Evolutionary conservation across 1,140 invertebrate genomes (phyloP), one percentile per base, ranked within the genome.

Genomic region (Dendroctonus valens): DNA sequence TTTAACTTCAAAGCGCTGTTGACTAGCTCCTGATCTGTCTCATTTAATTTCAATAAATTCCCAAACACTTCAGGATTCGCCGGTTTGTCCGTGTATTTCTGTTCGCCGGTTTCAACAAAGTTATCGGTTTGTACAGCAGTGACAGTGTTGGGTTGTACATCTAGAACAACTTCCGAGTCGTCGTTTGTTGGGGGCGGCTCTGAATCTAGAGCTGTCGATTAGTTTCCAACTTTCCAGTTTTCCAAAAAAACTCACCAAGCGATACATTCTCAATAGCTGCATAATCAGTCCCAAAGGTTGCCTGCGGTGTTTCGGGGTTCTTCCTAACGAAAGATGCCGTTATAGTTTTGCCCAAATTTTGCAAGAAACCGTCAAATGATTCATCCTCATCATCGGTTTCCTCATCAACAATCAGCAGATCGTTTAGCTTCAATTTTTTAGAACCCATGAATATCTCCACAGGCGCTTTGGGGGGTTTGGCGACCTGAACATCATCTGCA

Each of bases 341-440:
- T 8, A 73, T 57, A 26, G 48, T 52, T 54, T 41, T 70, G 3
- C 72, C 72, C 8, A 73, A 62, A 70, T 73, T 73, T 6, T 68
- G 67, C 40, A 73, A 65, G 65, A 73, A 73, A 6, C 70, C 70
- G 5, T 70, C 63, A 54, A 50, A 60, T 4, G 12, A 46, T 4
- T 8, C 6, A 15, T 41, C 42, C 7, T 68, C 42, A 41, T 68
- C 41, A 6, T 68, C 42, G 3, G 55, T 26, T 12, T 62, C 65
- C 59, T 72, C 70, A 67, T 72, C 70, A 38, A 72, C 49, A 44
- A 73, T 65, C 7, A 72, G 38, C 37, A 72, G 12, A 41, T 73
- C 66, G 44, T 66, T 70, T 8, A 73, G 44, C 58, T 67, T 63
- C 52, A 57, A 69, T 61, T 64, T 63, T 63, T 63, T 41, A 6